These are phyloP conservation scores for Pomatorhinus ruficollis DNA, from an alignment of 2,113 vertebrate species.

Conservation along the genomic window DNA sequence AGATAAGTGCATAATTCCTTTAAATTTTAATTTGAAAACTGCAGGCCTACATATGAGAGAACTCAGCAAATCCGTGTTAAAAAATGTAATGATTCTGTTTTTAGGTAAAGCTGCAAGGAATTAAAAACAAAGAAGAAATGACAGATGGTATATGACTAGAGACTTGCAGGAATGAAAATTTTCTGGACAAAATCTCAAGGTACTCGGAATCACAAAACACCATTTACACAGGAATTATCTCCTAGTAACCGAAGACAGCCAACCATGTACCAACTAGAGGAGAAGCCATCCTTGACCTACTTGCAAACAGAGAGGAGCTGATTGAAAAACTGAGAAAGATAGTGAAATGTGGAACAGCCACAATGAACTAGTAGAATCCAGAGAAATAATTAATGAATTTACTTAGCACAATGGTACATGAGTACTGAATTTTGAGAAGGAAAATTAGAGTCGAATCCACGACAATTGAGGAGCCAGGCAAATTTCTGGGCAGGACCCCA, in stretches of 20 bases:
- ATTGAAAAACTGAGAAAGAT: background rate
- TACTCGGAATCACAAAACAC: background rate
- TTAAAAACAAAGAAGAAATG: background rate
- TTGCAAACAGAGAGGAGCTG: background rate
- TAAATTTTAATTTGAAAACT: background rate
- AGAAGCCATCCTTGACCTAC: constrained; percentile 23
- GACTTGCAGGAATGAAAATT: background rate
- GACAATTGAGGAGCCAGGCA: background rate
- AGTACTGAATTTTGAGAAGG: background rate
- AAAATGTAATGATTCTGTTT: accelerated
- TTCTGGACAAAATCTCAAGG: constrained; percentile 2
- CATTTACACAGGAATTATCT: constrained; percentile 10
- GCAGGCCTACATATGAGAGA: background rate
- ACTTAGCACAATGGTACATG: background rate
- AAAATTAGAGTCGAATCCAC: background rate
- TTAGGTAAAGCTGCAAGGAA: background rate
- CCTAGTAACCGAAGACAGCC: background rate
- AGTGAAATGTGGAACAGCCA: background rate
- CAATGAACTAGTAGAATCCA: background rate
- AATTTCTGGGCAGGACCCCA: background rate
- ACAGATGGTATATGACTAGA: background rate
- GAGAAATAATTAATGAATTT: background rate
- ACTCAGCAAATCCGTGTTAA: background rate
- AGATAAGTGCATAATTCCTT: background rate
- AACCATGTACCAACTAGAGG: background rate